Conservation (phyloP, 2,888 invertebrate genomes). For the Zaprionus lineosus region DNA sequence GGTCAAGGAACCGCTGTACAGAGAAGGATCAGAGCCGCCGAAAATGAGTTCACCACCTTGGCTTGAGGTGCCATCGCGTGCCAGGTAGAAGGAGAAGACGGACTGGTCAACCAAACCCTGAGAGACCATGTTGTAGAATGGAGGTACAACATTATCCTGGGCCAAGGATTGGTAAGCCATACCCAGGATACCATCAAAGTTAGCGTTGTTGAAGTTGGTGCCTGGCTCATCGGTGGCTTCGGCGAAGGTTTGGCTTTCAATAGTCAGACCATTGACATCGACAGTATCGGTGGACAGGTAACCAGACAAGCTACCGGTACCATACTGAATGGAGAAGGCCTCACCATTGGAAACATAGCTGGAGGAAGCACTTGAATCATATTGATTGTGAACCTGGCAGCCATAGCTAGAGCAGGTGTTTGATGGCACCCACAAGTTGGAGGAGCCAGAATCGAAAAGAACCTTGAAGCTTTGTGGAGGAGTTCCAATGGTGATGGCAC, state of each 20-base stretch:
- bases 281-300: slow-evolving; percentile 95
- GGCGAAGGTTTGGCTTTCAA: slow-evolving; percentile 93
- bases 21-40: slow-evolving; percentile 95
- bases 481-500: slow-evolving; percentile 93
- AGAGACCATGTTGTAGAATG: slow-evolving; percentile 94
- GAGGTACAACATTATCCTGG: slow-evolving; percentile 93
- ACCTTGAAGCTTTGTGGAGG: slow-evolving; percentile 96
- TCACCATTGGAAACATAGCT: slow-evolving; percentile 94
- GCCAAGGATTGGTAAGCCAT: slow-evolving; percentile 93
- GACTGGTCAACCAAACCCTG: slow-evolving; percentile 88
- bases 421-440: slow-evolving; percentile 99
- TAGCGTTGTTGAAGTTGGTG: slow-evolving; percentile 95
- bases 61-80: slow-evolving; percentile 84
- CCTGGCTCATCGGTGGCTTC: slow-evolving; percentile 97
- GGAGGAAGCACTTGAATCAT: slow-evolving; percentile 91
- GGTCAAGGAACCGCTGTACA: slow-evolving; percentile 86
- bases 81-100: slow-evolving; percentile 96
- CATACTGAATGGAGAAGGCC: slow-evolving; percentile 94
- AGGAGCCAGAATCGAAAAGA: slow-evolving; percentile 98
- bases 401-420: slow-evolving; percentile 95
- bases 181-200: slow-evolving; percentile 98
- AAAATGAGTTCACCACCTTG: slow-evolving; percentile 90
- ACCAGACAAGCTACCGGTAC: slow-evolving; percentile 96
- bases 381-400: slow-evolving; percentile 96
- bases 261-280: slow-evolving; percentile 86